Conservation (phyloP, 1,140 invertebrate genomes). For the Drosophila parvula region DNA sequence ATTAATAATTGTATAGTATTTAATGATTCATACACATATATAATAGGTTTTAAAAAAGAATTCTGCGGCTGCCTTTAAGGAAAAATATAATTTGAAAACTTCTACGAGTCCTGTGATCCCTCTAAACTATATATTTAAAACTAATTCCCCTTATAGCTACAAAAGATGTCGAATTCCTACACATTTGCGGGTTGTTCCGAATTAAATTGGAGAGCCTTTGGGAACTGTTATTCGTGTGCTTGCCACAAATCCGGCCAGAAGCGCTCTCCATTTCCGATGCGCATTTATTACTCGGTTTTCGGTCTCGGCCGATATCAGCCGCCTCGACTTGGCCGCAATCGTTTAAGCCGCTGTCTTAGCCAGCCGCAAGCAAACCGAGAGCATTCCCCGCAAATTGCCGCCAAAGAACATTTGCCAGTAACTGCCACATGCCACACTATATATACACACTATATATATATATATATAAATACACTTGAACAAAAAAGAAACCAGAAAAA, state of each 20-base stretch:
- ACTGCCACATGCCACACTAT: slow-evolving; percentile 23
- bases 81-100: too few species aligned
- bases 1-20: too few species aligned
- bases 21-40: too few species aligned
- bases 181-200: slow-evolving; percentile 10
- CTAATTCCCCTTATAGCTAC: too few species aligned
- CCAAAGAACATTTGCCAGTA: slow-evolving; percentile 31
- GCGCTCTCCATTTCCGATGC: slow-evolving; percentile 26
- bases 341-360: slow-evolving; percentile 35
- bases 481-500: neutral
- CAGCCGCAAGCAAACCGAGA: slow-evolving; percentile 23
- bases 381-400: slow-evolving; percentile 32
- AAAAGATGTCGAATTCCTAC: too few species aligned
- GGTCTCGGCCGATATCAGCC: slow-evolving; percentile 14
- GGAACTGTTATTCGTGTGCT: slow-evolving; percentile 1
- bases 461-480: slow-evolving; percentile 1
- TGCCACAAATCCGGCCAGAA: neutral
- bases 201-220: slow-evolving; percentile 22
- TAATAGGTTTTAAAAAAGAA: too few species aligned
- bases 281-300: slow-evolving; percentile 29
- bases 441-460: slow-evolving; percentile 2
- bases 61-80: too few species aligned
- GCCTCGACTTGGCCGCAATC: slow-evolving; percentile 34
- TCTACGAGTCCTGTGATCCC: too few species aligned
- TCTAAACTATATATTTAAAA: neutral